phyloP scores from a whole-genome alignment of 1,140 invertebrate genomes.

The Sesamia nonagrioides region DNA sequence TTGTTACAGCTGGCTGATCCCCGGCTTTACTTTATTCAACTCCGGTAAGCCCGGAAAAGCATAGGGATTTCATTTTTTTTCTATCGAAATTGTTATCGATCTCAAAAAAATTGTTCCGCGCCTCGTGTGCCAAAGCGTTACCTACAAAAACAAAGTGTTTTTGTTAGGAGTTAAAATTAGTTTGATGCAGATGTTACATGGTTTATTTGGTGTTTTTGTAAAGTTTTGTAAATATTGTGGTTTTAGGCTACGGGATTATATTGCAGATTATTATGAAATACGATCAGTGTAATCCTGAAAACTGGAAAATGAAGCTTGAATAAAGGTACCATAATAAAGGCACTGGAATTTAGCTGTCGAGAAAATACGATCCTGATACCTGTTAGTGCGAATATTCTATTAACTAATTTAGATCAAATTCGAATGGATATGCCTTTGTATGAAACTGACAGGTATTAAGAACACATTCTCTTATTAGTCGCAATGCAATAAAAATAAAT shows the following conservation, averaged over 20 bases:
- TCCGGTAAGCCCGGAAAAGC: slow-evolving; percentile 10
- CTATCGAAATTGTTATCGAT: slow-evolving; percentile 35
- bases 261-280: too few species aligned
- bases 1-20: slow-evolving; percentile 45
- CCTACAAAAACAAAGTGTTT: background rate
- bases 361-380: too few species aligned
- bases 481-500: too few species aligned
- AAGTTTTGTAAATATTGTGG: background rate
- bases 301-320: too few species aligned
- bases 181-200: slow-evolving; percentile 3
- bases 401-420: too few species aligned
- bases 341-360: too few species aligned
- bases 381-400: too few species aligned
- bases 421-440: too few species aligned
- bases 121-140: background rate
- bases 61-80: background rate
- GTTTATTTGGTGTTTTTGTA: background rate
- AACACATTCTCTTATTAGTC: too few species aligned
- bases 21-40: slow-evolving; percentile 44
- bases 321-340: too few species aligned
- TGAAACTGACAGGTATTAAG: too few species aligned
- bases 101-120: background rate
- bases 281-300: too few species aligned
- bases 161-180: background rate
- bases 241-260: background rate